Evolutionary conservation across 2,888 invertebrate genomes (phyloP), one percentile per base, ranked within the genome.

Genomic region (Tachina grossa): DNA sequence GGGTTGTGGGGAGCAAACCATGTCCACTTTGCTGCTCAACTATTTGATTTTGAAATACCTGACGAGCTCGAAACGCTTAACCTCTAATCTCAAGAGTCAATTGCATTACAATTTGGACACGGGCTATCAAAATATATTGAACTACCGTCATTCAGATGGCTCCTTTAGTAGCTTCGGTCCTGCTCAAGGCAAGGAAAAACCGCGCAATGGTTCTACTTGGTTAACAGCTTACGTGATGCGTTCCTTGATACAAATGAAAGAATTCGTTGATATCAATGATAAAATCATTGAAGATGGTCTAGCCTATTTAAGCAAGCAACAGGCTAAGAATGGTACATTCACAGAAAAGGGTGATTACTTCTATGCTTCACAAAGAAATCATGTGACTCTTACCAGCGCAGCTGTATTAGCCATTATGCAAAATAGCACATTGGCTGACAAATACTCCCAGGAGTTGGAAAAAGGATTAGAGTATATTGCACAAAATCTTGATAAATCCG

Each of bases 121-220:
- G 31, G 98, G 98, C 11, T 99, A 98, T 92, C 99, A 99, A 92
- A 95, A 97, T 81, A 96, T 99, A 91, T 94, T 99, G 91, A 97
- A 96, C 0, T 99, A 96, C 92, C 95, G 96, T 83, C 95, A 96
- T 85, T 90, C 93, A 0, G 98, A 99, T 91, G 98, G 98, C 2
- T 98, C 98, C 0, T 99, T 98, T 93, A 95, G 96, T 92, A 94
- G 97, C 87, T 97, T 97, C 90, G 97, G 97, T 14, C 90, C 89
- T 0, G 66, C 86, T 11, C 86, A 85, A 55, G 0, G 91, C 93
- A 14, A 93, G 93, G 88, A 90, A 0, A 87, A 87, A 0, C 89
- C 89, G 0, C 88, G 88, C 0, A 90, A 93, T 93, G 96, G 97
- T 0, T 97, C 97, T 19, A 94, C 94, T 1, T 96, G 96, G 97